Percentiles rank a stretch among this genome's conserved stretches.
Conservation (phyloP, 1,140 invertebrate genomes). For the Hormaphis cornu region DNA sequence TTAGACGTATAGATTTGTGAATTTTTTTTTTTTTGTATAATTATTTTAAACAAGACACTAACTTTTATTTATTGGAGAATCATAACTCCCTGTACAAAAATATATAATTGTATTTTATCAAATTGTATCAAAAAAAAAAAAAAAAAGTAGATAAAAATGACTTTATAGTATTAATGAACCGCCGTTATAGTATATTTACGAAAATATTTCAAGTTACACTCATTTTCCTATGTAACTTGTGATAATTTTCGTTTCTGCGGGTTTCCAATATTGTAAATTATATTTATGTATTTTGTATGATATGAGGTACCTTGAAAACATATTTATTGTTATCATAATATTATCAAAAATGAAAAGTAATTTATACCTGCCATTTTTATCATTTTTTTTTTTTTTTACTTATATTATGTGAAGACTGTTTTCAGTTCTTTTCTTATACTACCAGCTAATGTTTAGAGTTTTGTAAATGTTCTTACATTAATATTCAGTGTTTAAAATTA, state of each 20-base stretch:
- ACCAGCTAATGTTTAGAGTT: too few relatives aligned
- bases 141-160: too few relatives aligned
- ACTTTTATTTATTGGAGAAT: not conserved
- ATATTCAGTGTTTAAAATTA: not conserved
- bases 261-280: not conserved
- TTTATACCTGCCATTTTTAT: conserved; percentile 16
- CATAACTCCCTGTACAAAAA: not conserved
- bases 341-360: not conserved
- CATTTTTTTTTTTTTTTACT: too few relatives aligned
- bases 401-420: not conserved
- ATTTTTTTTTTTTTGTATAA: not conserved
- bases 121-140: not conserved
- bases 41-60: conserved; percentile 6
- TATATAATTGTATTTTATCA: not conserved
- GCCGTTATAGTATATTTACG: not conserved
- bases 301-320: too few relatives aligned
- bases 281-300: not conserved
- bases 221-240: not conserved
- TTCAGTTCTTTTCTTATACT: not conserved
- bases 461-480: too few relatives aligned
- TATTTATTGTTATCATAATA: not conserved
- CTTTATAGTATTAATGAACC: not conserved
- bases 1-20: too few relatives aligned
- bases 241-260: not conserved
- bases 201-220: not conserved